Evolutionary conservation across 2,888 invertebrate genomes (phyloP).

Genomic region (Spodoptera picta): DNA sequence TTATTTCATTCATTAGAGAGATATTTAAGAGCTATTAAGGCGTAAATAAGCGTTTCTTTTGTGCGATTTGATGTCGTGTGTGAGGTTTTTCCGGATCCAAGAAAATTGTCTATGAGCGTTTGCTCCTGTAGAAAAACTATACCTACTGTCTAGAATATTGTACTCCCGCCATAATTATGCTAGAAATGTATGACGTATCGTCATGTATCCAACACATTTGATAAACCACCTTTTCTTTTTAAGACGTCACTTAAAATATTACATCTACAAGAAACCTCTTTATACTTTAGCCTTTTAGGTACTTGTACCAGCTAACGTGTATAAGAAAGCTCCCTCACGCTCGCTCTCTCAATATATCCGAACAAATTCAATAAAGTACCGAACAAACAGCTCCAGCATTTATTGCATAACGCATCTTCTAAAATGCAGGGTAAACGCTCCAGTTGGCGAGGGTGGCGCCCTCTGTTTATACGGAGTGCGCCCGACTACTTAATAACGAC

Average conservation of each 20-base stretch:
- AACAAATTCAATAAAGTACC: slow-evolving; percentile 71
- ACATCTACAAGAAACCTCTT: too few relatives aligned
- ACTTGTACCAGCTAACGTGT: too few relatives aligned
- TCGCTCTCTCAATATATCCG: slow-evolving; percentile 52
- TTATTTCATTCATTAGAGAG: slow-evolving; percentile 74
- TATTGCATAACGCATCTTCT: slow-evolving; percentile 67
- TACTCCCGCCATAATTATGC: too few relatives aligned
- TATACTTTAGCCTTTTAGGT: too few relatives aligned
- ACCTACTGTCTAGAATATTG: too few relatives aligned
- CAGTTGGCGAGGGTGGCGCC: slow-evolving; percentile 59
- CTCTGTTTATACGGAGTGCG: slow-evolving; percentile 70
- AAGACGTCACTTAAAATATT: too few relatives aligned
- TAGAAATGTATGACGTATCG: too few relatives aligned
- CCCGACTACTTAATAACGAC: slow-evolving; percentile 78
- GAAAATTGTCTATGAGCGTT: neutral
- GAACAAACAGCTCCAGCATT: slow-evolving; percentile 60
- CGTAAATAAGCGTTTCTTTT: slow-evolving; percentile 67
- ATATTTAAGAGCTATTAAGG: slow-evolving; percentile 74
- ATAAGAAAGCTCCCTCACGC: slow-evolving; percentile 9
- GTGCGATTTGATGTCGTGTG: slow-evolving; percentile 31
- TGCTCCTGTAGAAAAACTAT: too few relatives aligned
- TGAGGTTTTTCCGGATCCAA: slow-evolving; percentile 26
- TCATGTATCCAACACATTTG: too few relatives aligned
- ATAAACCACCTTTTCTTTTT: too few relatives aligned
- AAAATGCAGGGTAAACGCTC: slow-evolving; percentile 56